Percentiles rank a stretch among this genome's conserved stretches.
Conservation (phyloP, 2,797 vertebrate genomes). For the Trichosurus vulpecula region DNA sequence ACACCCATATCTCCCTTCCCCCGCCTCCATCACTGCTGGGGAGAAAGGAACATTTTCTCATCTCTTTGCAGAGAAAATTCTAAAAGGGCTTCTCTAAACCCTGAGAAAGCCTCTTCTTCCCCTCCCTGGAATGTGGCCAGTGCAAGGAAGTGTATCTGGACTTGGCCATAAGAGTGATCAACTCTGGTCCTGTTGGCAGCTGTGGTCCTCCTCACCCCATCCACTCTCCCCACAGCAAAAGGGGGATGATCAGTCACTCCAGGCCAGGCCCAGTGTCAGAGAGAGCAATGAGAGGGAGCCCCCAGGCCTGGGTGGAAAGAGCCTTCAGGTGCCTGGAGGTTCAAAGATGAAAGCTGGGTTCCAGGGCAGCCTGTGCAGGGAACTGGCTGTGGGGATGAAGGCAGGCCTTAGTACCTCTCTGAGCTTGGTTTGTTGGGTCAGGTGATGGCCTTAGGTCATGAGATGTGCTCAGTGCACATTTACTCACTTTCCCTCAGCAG, state of each 20-base stretch:
- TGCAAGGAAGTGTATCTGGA: neutral
- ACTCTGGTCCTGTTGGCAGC: neutral
- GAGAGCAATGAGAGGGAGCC: neutral
- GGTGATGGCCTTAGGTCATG: neutral
- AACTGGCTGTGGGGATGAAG: neutral
- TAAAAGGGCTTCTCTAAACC: neutral
- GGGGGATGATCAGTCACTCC: neutral
- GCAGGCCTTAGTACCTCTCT: neutral
- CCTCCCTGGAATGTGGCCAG: neutral
- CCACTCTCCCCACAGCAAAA: neutral
- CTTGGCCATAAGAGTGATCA: neutral
- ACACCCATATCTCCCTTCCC: no score
- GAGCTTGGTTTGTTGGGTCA: neutral
- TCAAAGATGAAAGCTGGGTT: neutral
- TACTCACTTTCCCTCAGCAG: neutral
- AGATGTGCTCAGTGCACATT: no score
- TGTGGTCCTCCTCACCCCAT: neutral
- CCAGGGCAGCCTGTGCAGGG: neutral
- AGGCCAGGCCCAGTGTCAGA: neutral
- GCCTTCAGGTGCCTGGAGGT: neutral
- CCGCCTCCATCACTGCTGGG: neutral
- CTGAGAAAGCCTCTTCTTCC: neutral
- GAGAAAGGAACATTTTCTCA: neutral
- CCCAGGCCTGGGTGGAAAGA: neutral
- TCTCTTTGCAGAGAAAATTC: neutral